Conservation (phyloP, 2,888 invertebrate genomes). For the Drosophila ustulata region DNA sequence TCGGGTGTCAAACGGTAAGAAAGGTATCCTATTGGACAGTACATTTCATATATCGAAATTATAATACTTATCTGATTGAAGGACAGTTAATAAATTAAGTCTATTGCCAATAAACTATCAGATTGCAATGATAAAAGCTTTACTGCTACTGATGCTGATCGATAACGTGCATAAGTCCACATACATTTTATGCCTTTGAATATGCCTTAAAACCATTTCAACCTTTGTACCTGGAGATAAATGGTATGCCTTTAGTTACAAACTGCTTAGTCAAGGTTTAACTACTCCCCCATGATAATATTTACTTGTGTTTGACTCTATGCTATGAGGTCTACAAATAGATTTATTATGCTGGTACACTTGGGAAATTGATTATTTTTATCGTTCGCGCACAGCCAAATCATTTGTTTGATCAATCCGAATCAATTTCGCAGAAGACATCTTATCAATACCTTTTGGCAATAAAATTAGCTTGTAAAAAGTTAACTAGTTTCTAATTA, state of each 20-base stretch:
- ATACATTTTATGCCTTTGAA: no score
- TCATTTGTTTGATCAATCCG: constrained; percentile 8
- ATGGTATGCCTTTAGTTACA: not conserved
- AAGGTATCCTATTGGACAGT: no score
- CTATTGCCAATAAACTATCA: no score
- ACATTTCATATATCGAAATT: no score
- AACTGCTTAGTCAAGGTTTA: not conserved
- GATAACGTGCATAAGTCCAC: no score
- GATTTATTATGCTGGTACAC: constrained; percentile 2
- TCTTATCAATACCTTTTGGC: constrained; percentile 2
- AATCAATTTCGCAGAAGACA: no score
- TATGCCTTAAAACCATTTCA: no score
- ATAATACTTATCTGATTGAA: no score
- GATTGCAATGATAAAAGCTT: no score
- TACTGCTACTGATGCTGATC: no score
- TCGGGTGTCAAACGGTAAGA: no score
- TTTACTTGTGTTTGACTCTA: not conserved
- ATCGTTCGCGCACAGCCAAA: not conserved
- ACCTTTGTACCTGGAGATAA: not conserved
- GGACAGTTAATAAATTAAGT: no score
- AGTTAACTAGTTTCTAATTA: not conserved
- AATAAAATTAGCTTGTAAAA: not conserved
- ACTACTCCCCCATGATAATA: not conserved
- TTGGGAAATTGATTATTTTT: not conserved
- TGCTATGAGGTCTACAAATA: not conserved